Base-by-base conservation (phyloP, 2,797 vertebrate species). In the Sphenodon punctatus region DNA sequence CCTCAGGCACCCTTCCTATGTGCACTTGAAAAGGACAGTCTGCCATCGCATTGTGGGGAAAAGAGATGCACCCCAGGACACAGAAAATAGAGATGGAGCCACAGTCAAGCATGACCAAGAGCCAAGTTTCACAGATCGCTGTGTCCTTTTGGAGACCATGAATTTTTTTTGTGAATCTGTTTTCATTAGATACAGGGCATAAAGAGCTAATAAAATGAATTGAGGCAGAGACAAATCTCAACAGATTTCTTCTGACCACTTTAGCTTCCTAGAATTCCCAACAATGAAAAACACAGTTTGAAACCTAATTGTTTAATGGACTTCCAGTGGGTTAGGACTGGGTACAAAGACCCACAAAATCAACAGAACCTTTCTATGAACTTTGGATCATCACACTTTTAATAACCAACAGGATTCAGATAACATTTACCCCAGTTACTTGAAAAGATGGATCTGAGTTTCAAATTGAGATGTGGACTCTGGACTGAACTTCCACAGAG, bases 341-440 rank as follows among this genome's bases (percentile, higher is more conserved):
- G 51, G 86, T 85, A 72, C 78, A 89, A 89, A 86, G 43, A 4
- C 55, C 71, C 74, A 84, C 75, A 65, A 64, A 23, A 65, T 74
- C 80, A 78, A 80, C 66, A 19, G 43, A n/a, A n/a, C n/a, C n/a
- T n/a, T n/a, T n/a, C n/a, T n/a, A n/a, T 43, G 63, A 74, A 81
- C 56, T 74, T 74, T 82, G 59, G 58, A n/a, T n/a, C n/a, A 87
- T 87, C 78, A 80, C 22, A 30, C 69, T 79, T 27, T 51, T 51
- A 51, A 51, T 51, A n/a, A 71, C 68, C 91, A 91, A 92, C 77
- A 78, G 90, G 71, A 82, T 92, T 93, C 92, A 92, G 89, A 90
- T 86, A 88, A 71, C 78, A 89, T 75, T 89, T 75, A 51, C 85
- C 90, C 80, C 84, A 90, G 82, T 88, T 73, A 70, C 84, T 90